Base-by-base conservation (phyloP, 35 echinoderm and acorn worm species). In the Acanthaster planci region DNA sequence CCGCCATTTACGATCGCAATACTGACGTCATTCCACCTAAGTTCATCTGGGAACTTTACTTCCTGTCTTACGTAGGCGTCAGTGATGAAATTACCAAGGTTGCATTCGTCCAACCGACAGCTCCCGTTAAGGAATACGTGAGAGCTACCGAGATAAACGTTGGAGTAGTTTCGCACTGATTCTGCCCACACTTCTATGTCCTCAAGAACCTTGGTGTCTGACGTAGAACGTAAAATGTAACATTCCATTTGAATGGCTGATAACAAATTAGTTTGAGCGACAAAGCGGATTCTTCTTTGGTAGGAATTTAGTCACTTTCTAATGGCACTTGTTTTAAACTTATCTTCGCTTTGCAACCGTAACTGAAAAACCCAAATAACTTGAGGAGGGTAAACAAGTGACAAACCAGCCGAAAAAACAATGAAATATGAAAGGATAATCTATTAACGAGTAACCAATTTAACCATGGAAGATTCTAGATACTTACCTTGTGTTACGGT, bases 1-100 rank as follows among this genome's bases (percentile, higher is more conserved):
- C 95, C 95, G n/a, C 80, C 88, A 78, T 97, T 93, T 36, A 90
- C 42, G 6, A 97, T 72, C 0, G 91, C 95, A 1, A 97, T 93
- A 37, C 83, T 83, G 88, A 97, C 95, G 78, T 93, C 85, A 85
- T 89, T 97, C 94, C 94, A 97, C 1, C 86, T 50, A 0, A 80
- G 60, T 31, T 90, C 91, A 77, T 84, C 84, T 29, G 79, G 87
- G 40, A 80, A 52, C 19, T 51, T 90, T 8, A 59, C 9, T 12
- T 75, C 59, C 26, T 85, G 77, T 40, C 86, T 87, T 34, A 94
- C 77, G 78, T 84, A 88, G 35, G 84, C 87, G 31, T 94, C 92
- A 14, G 92, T 51, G 6, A 94, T 52, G 21, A 94, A 22, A 52
- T 95, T 95, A 17, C 93, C 93, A 16, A 95, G 81, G 30, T 95